Base-by-base conservation (phyloP, 2,888 invertebrate species). In the Smittia sp. region DNA sequence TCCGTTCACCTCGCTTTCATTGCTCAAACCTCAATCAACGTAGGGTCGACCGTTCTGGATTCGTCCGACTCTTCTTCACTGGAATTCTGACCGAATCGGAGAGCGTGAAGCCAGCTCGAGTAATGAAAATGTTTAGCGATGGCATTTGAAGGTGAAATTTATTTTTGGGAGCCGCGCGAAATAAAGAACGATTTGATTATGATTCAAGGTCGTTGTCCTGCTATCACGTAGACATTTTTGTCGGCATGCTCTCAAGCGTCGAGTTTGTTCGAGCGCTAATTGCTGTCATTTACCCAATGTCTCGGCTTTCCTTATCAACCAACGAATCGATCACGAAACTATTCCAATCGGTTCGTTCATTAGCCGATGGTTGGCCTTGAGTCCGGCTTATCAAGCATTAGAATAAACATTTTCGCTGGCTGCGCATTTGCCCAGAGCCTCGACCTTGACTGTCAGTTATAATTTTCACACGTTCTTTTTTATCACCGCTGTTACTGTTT, bases 111-210 rank as follows among this genome's bases (percentile, higher is more conserved):
- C 1, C 58, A 58, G 11, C 18, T 58, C 58, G 22, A 20, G 58
- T 2, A 22, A 20, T 18, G 18, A 18, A 20, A 20, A 20, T 58
- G 20, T 58, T 58, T 58, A 20, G 18, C 32, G 39, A 67, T 67
- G 67, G 39, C 67, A 39, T 67, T 39, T 67, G 67, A 67, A 67
- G 67, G 67, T 67, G 67, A 67, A 39, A 11, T 58, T 22, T 58
- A 58, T 58, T 58, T 58, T 58, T 20, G 58, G 22, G 20, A 58
- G 18, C 18, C 58, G 46, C 2, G 46, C 2, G 15, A 38, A 38
- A n/a, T n/a, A n/a, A 38, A 38, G 38, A 38, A 38, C 38, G 15
- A 13, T 46, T 46, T 46, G 46, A 46, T 46, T 46, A 46, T n/a
- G 11, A 46, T 46, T 46, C 58, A 58, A 20, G 58, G 58, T 58